A percentile compares a stretch with the other conserved stretches of the same genome.
Evolutionary conservation across 1,140 invertebrate genomes (phyloP).

Genomic region (Drosophila kanapiae): DNA sequence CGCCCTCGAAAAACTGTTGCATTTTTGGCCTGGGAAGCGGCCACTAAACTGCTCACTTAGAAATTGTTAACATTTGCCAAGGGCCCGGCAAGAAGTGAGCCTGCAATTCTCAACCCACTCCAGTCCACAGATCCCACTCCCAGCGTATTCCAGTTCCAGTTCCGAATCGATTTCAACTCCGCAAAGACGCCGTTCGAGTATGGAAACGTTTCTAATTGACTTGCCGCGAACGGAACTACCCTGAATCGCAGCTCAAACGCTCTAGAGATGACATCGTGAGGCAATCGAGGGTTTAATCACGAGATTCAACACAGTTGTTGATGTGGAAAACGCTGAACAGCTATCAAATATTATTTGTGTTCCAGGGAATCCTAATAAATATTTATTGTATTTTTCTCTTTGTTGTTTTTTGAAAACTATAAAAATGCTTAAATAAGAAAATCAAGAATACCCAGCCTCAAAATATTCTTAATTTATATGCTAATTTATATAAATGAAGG

Average conservation of each 20-base stretch:
- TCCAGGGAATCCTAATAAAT: too few relatives aligned
- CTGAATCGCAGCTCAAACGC: neutral
- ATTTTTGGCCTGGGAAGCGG: constrained; percentile 73
- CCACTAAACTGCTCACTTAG: constrained; percentile 77
- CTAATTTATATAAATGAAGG: too few relatives aligned
- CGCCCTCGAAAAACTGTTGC: constrained; percentile 71
- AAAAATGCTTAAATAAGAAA: too few relatives aligned
- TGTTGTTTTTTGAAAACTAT: too few relatives aligned
- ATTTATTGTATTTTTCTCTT: too few relatives aligned
- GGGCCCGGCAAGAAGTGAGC: constrained; percentile 25
- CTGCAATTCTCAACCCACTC: neutral
- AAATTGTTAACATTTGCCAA: constrained; percentile 78
- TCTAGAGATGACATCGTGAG: constrained; percentile 30
- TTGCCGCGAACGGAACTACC: constrained; percentile 48
- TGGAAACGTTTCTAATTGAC: constrained; percentile 61
- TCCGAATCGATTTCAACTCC: constrained; percentile 22
- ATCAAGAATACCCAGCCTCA: too few relatives aligned
- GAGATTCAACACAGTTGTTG: too few relatives aligned
- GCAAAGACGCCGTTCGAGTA: constrained; percentile 44
- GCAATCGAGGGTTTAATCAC: constrained; percentile 1
- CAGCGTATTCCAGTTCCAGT: constrained; percentile 4
- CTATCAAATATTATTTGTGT: too few relatives aligned
- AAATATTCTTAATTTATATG: too few relatives aligned
- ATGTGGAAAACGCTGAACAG: too few relatives aligned
- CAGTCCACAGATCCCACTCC: neutral